phyloP scores from a whole-genome alignment of 2,888 invertebrate species.

The Plebejus anna region DNA sequence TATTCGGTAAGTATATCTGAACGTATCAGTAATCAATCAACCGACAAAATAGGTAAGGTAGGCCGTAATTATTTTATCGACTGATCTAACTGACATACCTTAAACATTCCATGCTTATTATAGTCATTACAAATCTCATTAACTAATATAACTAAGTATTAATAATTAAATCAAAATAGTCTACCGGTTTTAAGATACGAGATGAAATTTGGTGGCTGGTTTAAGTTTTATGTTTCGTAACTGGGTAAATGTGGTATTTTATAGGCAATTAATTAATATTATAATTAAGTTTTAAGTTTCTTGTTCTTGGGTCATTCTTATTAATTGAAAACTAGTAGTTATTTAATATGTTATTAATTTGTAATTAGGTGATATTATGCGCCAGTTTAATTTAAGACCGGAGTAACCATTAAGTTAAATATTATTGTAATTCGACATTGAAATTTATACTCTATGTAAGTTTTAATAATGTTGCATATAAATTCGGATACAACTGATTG shows the following conservation, averaged over 20 bases:
- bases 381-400: neutral
- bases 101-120: constrained; percentile 21
- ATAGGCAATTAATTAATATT: constrained; percentile 4
- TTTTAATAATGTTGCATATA: too few species aligned
- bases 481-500: too few species aligned
- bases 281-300: constrained; percentile 19
- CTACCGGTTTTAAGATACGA: constrained; percentile 16
- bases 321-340: constrained; percentile 3
- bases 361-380: neutral
- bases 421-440: neutral
- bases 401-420: neutral
- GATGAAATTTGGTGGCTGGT: neutral
- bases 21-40: neutral
- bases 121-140: constrained; percentile 19
- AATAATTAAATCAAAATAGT: neutral
- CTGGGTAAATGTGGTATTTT: constrained; percentile 11
- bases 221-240: constrained; percentile 10
- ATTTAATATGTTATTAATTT: neutral
- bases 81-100: constrained; percentile 12
- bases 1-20: constrained; percentile 1
- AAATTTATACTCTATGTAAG: too few species aligned
- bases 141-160: constrained; percentile 1
- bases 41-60: neutral
- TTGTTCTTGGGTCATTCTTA: constrained; percentile 13
- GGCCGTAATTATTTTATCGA: neutral